Base-by-base conservation (phyloP, 35 echinoderm and acorn worm species). In the Anneissia japonica region DNA sequence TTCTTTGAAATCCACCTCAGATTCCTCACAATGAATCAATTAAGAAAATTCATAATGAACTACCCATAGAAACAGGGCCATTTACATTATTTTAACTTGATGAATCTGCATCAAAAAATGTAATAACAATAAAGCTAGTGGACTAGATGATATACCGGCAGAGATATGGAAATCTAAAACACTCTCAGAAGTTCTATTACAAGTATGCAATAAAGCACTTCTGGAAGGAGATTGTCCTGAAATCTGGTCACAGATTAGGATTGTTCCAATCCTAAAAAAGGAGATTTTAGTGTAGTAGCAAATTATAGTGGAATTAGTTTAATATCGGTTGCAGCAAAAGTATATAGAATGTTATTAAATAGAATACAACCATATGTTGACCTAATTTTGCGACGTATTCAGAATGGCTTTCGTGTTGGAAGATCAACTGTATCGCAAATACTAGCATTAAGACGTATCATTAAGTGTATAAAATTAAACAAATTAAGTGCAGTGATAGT, bases 341-440 rank as follows among this genome's bases (percentile, higher is more conserved):
- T 85, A 0, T 85, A 76, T 36, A 85, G 36, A 30, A 73, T 29
- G 36, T 75, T 87, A 28, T 36, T 77, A 38, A 87, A 87, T 38
- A 77, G 74, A 87, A 77, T 87, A 34, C 0, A 33, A 37, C 85
- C 75, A 37, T 26, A 85, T 40, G 75, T 85, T 36, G 12, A 85
- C 12, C 46, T 64, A 46, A 85, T 84, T 34, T 31, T 85, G 28
- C 83, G 83, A 28, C 83, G 33, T 4, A 85, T 75, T 38, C 83
- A 85, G 75, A 85, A 85, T 85, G 83, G 83, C 12, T 85, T 85
- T 75, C 83, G 83, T 36, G n/a, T 33, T 38, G 83, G 72, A 14
- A 73, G 46, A 40, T 84, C 82, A 72, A 46, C 82, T 31, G 21
- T 84, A 3, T 64, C 83, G 31, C 83, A 85, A 35, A 85, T 85